Percentiles rank a stretch among this genome's conserved stretches.
Conservation (phyloP, 30 jellyfish, hydroid and myxozoan genomes). For the Aurelia sp. region DNA sequence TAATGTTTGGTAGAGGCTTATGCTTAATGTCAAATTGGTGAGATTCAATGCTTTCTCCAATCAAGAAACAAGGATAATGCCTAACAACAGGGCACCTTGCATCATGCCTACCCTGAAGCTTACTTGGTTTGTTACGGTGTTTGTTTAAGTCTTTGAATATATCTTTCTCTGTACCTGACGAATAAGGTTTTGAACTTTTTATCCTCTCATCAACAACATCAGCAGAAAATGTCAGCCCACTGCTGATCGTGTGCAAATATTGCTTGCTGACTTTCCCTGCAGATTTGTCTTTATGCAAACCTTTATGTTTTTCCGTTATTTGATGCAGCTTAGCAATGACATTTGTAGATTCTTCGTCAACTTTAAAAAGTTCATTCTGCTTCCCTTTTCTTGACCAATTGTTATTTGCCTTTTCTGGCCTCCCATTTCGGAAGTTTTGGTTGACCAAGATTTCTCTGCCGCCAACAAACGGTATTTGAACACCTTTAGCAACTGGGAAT, state of each 20-base stretch:
- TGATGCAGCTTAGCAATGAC: neutral
- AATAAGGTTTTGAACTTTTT: neutral
- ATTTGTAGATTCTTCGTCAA: neutral
- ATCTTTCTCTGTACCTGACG: neutral
- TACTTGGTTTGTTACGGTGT: neutral
- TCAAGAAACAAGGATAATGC: conserved; percentile 68
- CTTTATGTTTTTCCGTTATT: conserved; percentile 7
- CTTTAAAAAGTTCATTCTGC: neutral
- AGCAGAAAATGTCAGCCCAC: conserved; percentile 58
- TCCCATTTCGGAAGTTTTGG: neutral
- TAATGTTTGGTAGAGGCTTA: conserved; percentile 37
- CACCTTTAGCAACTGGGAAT: conserved; percentile 70
- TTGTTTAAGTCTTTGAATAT: conserved; percentile 17
- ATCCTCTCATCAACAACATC: conserved; percentile 68
- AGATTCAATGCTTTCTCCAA: neutral
- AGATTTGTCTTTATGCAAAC: conserved; percentile 53
- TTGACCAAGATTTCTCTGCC: conserved; percentile 28
- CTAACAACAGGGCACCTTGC: conserved; percentile 51
- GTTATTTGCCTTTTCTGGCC: neutral
- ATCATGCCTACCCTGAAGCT: conserved; percentile 65
- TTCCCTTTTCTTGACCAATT: neutral
- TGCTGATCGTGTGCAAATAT: conserved; percentile 52
- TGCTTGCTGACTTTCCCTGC: conserved; percentile 28
- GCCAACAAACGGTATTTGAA: conserved; percentile 64
- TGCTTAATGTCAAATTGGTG: neutral